These are phyloP conservation scores for Drosophila malerkotliana DNA, from an alignment of 1,140 invertebrate species.

Conservation along the genomic window DNA sequence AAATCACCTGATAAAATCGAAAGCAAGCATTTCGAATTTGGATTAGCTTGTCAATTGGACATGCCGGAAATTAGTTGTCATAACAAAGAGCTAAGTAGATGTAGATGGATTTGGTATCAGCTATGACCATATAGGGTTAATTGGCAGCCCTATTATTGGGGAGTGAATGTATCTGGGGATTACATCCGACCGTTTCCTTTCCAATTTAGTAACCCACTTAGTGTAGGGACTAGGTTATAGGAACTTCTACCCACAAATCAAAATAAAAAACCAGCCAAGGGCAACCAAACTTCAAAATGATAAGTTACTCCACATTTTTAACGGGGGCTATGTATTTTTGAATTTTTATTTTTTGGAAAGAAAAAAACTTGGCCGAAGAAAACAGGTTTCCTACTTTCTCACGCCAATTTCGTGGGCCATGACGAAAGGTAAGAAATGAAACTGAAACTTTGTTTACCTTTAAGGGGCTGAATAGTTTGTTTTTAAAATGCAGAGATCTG, in stretches of 20 bases:
- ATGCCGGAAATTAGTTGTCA: constrained; percentile 69
- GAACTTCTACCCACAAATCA: constrained; percentile 47
- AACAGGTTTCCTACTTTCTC: constrained; percentile 78
- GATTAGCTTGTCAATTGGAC: constrained; percentile 30
- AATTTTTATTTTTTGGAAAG: neutral
- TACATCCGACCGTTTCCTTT: constrained; percentile 32
- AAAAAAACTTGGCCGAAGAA: constrained; percentile 17
- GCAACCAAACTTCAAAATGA: constrained; percentile 29
- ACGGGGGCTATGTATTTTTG: constrained; percentile 6
- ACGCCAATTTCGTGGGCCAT: constrained; percentile 69
- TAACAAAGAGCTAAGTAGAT: constrained; percentile 46
- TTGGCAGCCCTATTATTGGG: constrained; percentile 25
- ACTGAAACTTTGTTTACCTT: constrained; percentile 27
- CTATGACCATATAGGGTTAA: constrained; percentile 44
- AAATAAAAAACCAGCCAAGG: constrained; percentile 5
- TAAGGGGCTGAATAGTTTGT: constrained; percentile 28
- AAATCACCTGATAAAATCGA: constrained; percentile 65
- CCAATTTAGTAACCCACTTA: constrained; percentile 34
- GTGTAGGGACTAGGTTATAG: neutral
- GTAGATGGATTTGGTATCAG: constrained; percentile 41
- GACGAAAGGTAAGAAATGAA: constrained; percentile 50
- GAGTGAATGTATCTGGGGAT: constrained; percentile 19
- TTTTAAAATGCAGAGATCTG: constrained; percentile 53
- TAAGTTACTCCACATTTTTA: constrained; percentile 43
- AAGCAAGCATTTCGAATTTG: constrained; percentile 37